Base-by-base conservation (phyloP, 2,888 invertebrate genomes). In the Andrena hattorfiana region DNA sequence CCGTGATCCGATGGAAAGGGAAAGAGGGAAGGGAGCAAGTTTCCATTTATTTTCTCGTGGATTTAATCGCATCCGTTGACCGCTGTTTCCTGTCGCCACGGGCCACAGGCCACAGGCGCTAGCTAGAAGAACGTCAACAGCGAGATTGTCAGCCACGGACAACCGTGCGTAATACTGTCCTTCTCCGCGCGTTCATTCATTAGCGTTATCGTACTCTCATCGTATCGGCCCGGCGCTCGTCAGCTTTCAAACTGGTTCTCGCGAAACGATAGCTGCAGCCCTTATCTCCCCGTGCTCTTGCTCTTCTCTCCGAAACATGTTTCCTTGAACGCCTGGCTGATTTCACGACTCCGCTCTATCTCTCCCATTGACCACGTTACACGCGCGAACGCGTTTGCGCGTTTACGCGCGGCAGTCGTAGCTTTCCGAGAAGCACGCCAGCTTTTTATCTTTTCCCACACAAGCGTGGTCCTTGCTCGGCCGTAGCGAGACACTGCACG, bases 61-160 rank as follows among this genome's bases (percentile, higher is more conserved):
- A 84, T 85, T 85, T 88, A 86, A 88, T 88, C 88, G 81, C 86
- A 85, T 88, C 86, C 88, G 87, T 78, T 66, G 77, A 59, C 70
- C 82, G 78, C 64, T 72, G 85, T 88, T 88, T 88, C 88, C 88
- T 84, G 88, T 81, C 87, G 75, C 78, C 73, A 75, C 74, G 72
- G 66, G 72, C 81, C 64, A 60, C 32, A 72, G 66, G 72, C 81
- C 64, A 59, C 32, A 32, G 67, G 60, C 60, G 60, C 42, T 20
- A 16, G 28, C 10, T 23, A 7, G 72, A 35, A 49, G 71, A 42
- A 69, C 60, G 72, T 77, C 77, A 77, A 75, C 81, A 77, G 77
- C 77, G 67, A 73, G 62, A 42, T 76, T 42, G 42, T 1, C 42
- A 20, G 51, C 51, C 23, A 56, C 23, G 10, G 10, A 56, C 26